Percentiles rank a stretch among this genome's conserved stretches.
Conservation (phyloP, 2,797 vertebrate genomes). For the Nannoperca australis region DNA sequence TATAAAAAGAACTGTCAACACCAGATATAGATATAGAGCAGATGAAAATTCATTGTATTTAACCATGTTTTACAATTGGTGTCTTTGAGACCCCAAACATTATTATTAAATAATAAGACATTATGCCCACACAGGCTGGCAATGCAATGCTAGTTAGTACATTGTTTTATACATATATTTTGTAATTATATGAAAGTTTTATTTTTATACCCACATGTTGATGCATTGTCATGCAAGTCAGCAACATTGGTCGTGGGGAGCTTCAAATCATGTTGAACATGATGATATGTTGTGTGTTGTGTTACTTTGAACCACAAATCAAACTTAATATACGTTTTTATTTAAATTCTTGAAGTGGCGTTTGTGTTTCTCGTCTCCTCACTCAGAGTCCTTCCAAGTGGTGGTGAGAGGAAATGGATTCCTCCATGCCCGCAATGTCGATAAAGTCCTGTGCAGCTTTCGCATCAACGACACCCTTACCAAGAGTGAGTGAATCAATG, state of each 20-base stretch:
- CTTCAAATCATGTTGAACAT: not conserved
- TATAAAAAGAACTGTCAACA: not conserved
- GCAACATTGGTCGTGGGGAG: constrained; percentile 9
- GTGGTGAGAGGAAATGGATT: constrained; percentile 97
- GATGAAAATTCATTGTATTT: not conserved
- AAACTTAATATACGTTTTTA: not conserved
- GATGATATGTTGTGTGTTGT: not conserved
- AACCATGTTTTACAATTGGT: no score
- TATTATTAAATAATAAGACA: not conserved
- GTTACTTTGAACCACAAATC: not conserved
- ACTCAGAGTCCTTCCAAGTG: constrained; percentile 94
- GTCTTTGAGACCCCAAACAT: not conserved
- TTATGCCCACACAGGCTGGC: not conserved
- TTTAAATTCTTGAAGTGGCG: not conserved
- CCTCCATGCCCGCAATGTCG: constrained; percentile 92
- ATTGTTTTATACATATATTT: not conserved
- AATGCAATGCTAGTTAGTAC: not conserved
- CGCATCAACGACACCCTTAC: constrained; percentile 95
- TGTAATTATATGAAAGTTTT: not conserved
- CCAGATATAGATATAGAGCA: not conserved
- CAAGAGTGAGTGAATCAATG: constrained; percentile 88
- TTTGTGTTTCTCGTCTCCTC: constrained; percentile 23
- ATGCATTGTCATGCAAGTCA: constrained; percentile 18
- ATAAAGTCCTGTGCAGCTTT: constrained; percentile 97
- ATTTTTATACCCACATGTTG: no score